A percentile compares a stretch with the other conserved stretches of the same genome.
phyloP scores from a whole-genome alignment of 2,797 vertebrate genomes.

The Enteromius treurensis region DNA sequence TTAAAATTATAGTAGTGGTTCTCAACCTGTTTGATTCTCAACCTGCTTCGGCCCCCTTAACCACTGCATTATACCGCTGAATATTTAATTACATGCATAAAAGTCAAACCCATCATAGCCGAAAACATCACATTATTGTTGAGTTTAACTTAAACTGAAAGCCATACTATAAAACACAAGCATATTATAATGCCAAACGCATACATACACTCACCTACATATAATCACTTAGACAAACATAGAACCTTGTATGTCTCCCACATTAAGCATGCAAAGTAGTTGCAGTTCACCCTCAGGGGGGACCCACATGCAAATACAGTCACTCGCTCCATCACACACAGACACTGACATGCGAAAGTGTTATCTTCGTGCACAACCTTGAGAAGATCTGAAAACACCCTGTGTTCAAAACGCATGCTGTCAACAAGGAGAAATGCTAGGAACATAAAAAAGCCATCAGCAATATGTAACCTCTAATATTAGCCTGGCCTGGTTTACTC shows the following conservation, averaged over 20 bases:
- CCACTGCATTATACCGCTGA: background rate
- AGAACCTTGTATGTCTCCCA: conserved; percentile 29
- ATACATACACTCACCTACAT: conserved; percentile 16
- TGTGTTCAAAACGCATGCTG: conserved; percentile 16
- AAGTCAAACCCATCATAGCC: background rate
- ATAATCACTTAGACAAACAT: conserved; percentile 9
- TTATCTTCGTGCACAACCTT: conserved; percentile 36
- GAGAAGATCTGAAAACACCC: conserved; percentile 32
- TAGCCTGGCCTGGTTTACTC: conserved; percentile 54
- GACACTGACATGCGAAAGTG: conserved; percentile 12
- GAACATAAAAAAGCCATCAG: conserved; percentile 57
- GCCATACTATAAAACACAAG: background rate
- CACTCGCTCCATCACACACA: background rate
- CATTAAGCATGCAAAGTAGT: conserved; percentile 52
- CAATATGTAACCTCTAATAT: conserved; percentile 51
- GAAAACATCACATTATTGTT: background rate
- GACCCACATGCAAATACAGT: conserved; percentile 23
- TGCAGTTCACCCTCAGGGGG: conserved; percentile 29
- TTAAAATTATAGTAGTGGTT: background rate
- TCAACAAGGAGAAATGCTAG: conserved; percentile 42
- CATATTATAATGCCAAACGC: background rate
- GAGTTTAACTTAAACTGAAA: background rate
- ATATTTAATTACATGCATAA: background rate
- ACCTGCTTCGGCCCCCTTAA: background rate
- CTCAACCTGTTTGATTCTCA: background rate